phyloP scores from a whole-genome alignment of 2,888 invertebrate genomes.

The Mythimna pallens region DNA sequence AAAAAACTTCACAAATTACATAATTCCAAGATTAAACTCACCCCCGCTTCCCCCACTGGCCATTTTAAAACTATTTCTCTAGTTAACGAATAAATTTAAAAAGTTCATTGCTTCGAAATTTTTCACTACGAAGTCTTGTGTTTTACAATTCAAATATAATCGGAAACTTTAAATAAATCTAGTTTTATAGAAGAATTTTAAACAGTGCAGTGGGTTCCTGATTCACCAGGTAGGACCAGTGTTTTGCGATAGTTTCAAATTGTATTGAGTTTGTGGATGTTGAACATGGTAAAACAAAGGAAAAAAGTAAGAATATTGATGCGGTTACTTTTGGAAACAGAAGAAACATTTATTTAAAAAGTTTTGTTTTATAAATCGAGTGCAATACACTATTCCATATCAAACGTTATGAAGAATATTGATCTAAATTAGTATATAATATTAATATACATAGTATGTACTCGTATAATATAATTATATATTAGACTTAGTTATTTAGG shows the following conservation, averaged over 20 bases:
- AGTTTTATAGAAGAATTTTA: slow-evolving; percentile 53
- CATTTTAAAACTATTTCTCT: slow-evolving; percentile 52
- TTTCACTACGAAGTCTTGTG: slow-evolving; percentile 36
- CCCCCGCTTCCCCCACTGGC: not conserved
- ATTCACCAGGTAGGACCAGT: slow-evolving; percentile 39
- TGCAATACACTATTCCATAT: not conserved
- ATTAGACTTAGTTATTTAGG: too few species aligned
- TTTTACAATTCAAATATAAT: slow-evolving; percentile 69
- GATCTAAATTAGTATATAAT: not conserved
- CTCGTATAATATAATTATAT: too few species aligned
- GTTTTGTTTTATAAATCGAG: not conserved
- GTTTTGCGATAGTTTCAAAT: slow-evolving; percentile 43
- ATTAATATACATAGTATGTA: too few species aligned
- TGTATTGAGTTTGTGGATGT: slow-evolving; percentile 29
- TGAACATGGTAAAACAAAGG: slow-evolving; percentile 14
- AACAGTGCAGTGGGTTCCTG: slow-evolving; percentile 36
- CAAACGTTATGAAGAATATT: not conserved
- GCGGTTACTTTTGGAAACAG: not conserved
- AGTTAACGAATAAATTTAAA: slow-evolving; percentile 48
- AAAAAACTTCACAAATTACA: slow-evolving; percentile 43
- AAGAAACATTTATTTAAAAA: not conserved
- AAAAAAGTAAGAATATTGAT: slow-evolving; percentile 28
- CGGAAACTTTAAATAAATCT: slow-evolving; percentile 58
- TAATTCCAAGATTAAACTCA: slow-evolving; percentile 47
- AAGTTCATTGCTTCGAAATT: slow-evolving; percentile 55